Evolutionary conservation across 1,140 invertebrate species (phyloP).

Genomic region (Pristionchus pacificus): DNA sequence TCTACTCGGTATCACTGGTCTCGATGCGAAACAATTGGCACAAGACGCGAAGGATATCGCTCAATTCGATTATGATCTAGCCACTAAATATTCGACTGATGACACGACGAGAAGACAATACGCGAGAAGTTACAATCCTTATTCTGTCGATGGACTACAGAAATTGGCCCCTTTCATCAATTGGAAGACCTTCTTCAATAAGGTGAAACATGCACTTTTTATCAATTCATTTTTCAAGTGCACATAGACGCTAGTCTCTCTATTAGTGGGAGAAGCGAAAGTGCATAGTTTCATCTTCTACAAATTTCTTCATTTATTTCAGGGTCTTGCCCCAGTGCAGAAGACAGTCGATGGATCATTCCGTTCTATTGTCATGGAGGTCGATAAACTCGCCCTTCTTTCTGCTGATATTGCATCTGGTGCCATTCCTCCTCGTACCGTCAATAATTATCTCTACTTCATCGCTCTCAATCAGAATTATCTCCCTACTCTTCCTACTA

Average conservation of each 20-base stretch:
- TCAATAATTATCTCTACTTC: conserved; percentile 47
- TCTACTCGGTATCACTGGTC: too few species aligned
- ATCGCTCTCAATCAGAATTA: background rate
- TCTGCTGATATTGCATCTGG: background rate
- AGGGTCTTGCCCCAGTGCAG: too few species aligned
- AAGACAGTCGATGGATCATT: too few species aligned
- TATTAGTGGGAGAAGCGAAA: too few species aligned
- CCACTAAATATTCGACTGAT: conserved; percentile 37
- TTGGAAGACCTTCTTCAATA: conserved; percentile 8
- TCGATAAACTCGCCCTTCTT: conserved; percentile 15
- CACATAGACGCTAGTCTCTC: too few species aligned
- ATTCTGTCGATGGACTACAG: conserved; percentile 16
- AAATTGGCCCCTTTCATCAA: conserved; percentile 6
- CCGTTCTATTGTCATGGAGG: conserved; percentile 22
- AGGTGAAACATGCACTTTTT: too few species aligned
- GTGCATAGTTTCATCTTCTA: too few species aligned
- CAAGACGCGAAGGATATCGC: conserved; percentile 38
- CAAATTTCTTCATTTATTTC: too few species aligned
- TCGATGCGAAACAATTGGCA: too few species aligned
- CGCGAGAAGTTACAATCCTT: conserved; percentile 39
- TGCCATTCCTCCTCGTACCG: conserved; percentile 26
- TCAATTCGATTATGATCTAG: conserved; percentile 39
- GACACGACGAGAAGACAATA: conserved; percentile 35
- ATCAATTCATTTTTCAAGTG: too few species aligned
- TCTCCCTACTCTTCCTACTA: background rate